Base-by-base conservation (phyloP, 1,140 invertebrate species). In the Hormaphis cornu region DNA sequence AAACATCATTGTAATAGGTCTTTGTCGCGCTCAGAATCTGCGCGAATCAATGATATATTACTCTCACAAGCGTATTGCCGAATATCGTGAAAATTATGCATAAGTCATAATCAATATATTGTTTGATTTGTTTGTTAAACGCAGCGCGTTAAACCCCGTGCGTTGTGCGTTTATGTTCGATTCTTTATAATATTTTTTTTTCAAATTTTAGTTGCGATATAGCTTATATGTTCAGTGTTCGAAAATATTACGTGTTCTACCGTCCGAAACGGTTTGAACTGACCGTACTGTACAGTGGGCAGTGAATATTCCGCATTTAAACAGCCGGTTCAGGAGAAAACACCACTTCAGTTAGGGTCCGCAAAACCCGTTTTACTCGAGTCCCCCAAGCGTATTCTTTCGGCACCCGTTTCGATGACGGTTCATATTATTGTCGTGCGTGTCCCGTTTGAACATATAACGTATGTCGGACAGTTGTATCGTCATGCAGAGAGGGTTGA, bases 361-460 rank as follows among this genome's bases (percentile, higher is more conserved):
- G 24, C 35, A 12, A 42, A 59, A 59, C 56, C 24, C 37, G 56
- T 59, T 59, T 12, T 33, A 20, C 28, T 3, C 28, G 18, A 56
- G 42, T 59, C 56, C 56, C 56, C 56, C 56, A 18, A 59, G 42
- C 22, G 26, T 59, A 59, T 59, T 59, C 35, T n/a, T n/a, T n/a
- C 37, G 2, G 22, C 16, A 37, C 10, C 22, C 56, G 40, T 59
- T 42, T 42, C 22, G 26, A n/a, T 7, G 35, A 59, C 42, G 40
- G 56, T 28, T n/a, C n/a, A n/a, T n/a, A n/a, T n/a, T n/a, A 59
- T 59, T 59, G 56, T 59, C 42, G 42, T 10, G 5, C 26, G 26
- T 53, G 52, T 54, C 30, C 30, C 30, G 35, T 5, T 5, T 22
- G 10, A 20, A 20, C n/a, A 35, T 56, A 12, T 1, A 33, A 16